Evolutionary conservation across 1,140 invertebrate genomes (phyloP), one percentile per base, ranked within the genome.

Genomic region (Neodiprion fabricii): DNA sequence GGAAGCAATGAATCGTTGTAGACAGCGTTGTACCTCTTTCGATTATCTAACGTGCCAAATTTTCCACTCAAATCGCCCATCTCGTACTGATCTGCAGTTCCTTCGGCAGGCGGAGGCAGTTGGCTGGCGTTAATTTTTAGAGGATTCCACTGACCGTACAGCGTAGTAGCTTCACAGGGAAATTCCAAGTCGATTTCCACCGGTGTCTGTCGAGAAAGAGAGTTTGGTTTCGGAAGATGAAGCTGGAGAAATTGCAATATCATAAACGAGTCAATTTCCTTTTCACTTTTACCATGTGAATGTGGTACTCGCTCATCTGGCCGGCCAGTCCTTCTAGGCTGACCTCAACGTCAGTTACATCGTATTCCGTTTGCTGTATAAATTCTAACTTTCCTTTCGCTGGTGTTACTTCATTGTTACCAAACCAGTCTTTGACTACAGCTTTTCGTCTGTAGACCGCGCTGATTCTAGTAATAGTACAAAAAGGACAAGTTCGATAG

Each of bases 11-110:
- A 95, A 81, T 99, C 97, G 77, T 95, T 96, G 81, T 93, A 96
- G 53, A 86, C 85, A 11, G 88, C 86, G 50, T 86, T 89, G 76
- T 91, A 92, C 70, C 89, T 89, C 9, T 88, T 91, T 23, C 90
- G 82, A 40, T 91, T 91, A 67, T 93, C 91, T 4, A 95, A 82
- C 2, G 90, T 88, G 0, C 96, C 97, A 85, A 96, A 97, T 89
- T 98, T 99, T 17, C 94, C 94, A 83, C 96, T 96, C 0, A 99
- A 85, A 86, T 98, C 96, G 0, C 97, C 97, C 79, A 97, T 91
- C 89, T 96, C 93, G 83, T 96, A 97, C 80, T 96, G 93, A 89
- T 98, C 96, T 14, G 91, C 91, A 0, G 94, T 96, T 61, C 96
- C 92, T 79, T 90, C 89, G 9, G 87, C 88, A 1, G 93, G 86